Conservation (phyloP, 1,140 invertebrate genomes). For the Limonius californicus region DNA sequence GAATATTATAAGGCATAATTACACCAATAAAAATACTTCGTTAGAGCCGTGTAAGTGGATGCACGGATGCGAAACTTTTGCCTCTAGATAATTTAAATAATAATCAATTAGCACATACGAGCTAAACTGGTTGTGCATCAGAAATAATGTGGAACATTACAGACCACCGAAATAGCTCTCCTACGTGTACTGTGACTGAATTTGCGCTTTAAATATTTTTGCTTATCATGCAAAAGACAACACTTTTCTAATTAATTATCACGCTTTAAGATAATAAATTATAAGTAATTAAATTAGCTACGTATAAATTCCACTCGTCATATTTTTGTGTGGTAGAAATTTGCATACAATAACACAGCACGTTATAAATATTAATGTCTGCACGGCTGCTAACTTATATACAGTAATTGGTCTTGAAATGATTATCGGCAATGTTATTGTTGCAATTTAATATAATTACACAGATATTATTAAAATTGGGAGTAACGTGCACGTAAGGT, state of each 20-base stretch:
- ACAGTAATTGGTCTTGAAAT: not conserved
- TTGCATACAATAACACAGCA: constrained; percentile 10
- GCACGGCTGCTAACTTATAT: not conserved
- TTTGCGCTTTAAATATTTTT: not conserved
- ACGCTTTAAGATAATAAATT: not conserved
- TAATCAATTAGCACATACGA: too few species aligned
- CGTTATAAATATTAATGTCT: not conserved
- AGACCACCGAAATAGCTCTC: too few species aligned
- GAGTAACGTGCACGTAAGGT: too few species aligned
- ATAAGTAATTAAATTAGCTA: not conserved
- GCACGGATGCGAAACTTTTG: too few species aligned
- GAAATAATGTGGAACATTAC: not conserved
- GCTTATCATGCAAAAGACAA: not conserved
- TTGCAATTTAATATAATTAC: too few species aligned
- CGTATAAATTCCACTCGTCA: not conserved
- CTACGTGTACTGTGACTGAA: too few species aligned
- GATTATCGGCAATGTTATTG: constrained; percentile 9
- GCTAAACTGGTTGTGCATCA: too few species aligned
- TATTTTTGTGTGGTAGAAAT: not conserved
- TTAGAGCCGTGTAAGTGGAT: too few species aligned
- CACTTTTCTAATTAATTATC: not conserved
- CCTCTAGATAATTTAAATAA: too few species aligned
- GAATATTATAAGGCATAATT: too few species aligned
- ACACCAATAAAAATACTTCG: too few species aligned
- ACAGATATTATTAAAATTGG: too few species aligned